Conservation (phyloP, 1,140 invertebrate species). For the Drosophila ogumai region DNA sequence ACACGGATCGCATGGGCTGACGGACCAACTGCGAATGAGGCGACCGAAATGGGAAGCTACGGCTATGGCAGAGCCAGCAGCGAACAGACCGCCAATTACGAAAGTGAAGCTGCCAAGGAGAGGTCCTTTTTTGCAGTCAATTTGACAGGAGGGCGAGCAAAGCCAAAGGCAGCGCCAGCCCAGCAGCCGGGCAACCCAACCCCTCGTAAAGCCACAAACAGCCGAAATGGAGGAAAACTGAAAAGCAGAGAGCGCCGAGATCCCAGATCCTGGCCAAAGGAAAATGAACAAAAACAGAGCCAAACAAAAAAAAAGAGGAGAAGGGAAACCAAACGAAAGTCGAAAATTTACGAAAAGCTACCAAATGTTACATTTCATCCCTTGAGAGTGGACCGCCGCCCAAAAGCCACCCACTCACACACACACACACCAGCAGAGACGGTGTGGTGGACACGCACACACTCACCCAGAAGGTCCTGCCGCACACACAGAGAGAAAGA, state of each 20-base stretch:
- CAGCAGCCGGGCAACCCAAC: slow-evolving; percentile 7
- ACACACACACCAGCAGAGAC: not conserved
- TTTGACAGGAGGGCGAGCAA: slow-evolving; percentile 78
- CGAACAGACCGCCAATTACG: slow-evolving; percentile 84
- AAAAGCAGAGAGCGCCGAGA: slow-evolving; percentile 25
- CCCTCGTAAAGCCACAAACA: slow-evolving; percentile 55
- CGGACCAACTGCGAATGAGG: slow-evolving; percentile 80
- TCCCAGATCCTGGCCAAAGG: slow-evolving; percentile 27
- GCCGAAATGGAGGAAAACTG: slow-evolving; percentile 44
- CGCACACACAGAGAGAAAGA: slow-evolving; percentile 10
- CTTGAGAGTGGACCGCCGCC: slow-evolving; percentile 55
- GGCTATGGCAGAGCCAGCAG: slow-evolving; percentile 58
- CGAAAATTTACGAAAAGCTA: slow-evolving; percentile 84
- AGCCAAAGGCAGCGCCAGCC: slow-evolving; percentile 69
- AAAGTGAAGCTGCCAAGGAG: slow-evolving; percentile 84
- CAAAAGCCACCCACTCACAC: slow-evolving; percentile 15
- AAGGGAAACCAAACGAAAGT: slow-evolving; percentile 78
- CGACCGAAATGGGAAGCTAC: slow-evolving; percentile 48
- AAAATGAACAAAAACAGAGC: slow-evolving; percentile 73
- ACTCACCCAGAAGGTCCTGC: slow-evolving; percentile 11
- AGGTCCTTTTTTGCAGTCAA: slow-evolving; percentile 84
- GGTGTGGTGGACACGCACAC: slow-evolving; percentile 15
- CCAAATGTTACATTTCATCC: slow-evolving; percentile 82
- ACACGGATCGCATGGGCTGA: slow-evolving; percentile 74
- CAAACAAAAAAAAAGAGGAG: slow-evolving; percentile 9